These are phyloP conservation scores for Drosophila longiperda DNA, from an alignment of 2,888 invertebrate genomes.

Conservation along the genomic window DNA sequence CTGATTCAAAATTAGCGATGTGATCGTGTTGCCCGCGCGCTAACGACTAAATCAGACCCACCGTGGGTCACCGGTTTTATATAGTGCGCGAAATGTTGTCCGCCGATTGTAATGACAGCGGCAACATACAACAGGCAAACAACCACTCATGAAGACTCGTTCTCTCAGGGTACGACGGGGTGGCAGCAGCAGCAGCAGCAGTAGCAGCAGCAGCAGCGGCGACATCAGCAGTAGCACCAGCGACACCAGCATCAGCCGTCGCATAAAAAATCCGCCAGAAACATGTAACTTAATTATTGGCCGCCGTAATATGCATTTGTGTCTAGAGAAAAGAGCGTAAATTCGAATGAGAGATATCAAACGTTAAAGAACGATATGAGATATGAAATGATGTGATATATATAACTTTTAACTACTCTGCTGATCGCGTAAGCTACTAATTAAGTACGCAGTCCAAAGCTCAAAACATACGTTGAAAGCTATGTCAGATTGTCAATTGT, in stretches of 20 bases:
- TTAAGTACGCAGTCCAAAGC: slow-evolving; percentile 15
- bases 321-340: slow-evolving; percentile 8
- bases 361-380: slow-evolving; percentile 3
- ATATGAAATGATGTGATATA: slow-evolving; percentile 20
- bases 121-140: slow-evolving; percentile 16
- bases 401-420: slow-evolving; percentile 12
- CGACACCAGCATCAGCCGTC: slow-evolving; percentile 10
- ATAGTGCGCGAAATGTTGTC: slow-evolving; percentile 67
- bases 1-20: slow-evolving; percentile 57
- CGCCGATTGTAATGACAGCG: slow-evolving; percentile 43
- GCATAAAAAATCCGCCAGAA: slow-evolving; percentile 23
- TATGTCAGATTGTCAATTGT: neutral
- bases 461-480: slow-evolving; percentile 9
- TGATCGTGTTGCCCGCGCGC: slow-evolving; percentile 84
- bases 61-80: slow-evolving; percentile 84
- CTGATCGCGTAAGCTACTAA: slow-evolving; percentile 13
- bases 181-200: slow-evolving; percentile 15
- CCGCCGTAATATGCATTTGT: slow-evolving; percentile 32
- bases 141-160: slow-evolving; percentile 51
- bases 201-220: slow-evolving; percentile 11
- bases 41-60: slow-evolving; percentile 84
- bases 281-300: slow-evolving; percentile 36
- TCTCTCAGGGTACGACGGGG: slow-evolving; percentile 41
- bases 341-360: slow-evolving; percentile 15
- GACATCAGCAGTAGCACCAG: slow-evolving; percentile 10